Evolutionary conservation across 2,113 vertebrate genomes (phyloP).

Genomic region (Clarias macrocephalus): DNA sequence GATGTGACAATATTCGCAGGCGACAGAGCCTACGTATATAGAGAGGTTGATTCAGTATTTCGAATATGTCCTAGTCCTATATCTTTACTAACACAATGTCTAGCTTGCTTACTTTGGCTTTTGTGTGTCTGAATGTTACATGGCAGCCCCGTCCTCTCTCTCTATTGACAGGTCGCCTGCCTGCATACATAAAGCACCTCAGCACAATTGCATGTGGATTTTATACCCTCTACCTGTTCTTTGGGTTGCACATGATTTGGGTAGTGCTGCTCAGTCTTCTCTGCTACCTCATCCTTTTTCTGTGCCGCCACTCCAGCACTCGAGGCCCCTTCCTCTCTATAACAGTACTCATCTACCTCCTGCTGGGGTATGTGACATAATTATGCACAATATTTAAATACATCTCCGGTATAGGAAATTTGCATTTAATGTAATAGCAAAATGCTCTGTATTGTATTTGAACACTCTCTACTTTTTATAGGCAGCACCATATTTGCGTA

Average conservation of each 20-base stretch:
- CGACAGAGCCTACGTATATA: background rate
- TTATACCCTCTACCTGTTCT: conserved; percentile 84
- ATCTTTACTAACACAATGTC: background rate
- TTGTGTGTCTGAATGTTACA: background rate
- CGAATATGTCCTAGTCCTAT: background rate
- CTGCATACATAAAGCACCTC: conserved; percentile 78
- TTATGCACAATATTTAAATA: background rate
- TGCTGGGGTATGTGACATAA: conserved; percentile 75
- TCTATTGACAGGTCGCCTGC: conserved; percentile 57
- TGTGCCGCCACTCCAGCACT: conserved; percentile 75
- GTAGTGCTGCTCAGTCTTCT: conserved; percentile 81
- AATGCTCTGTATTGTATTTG: background rate
- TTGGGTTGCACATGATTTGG: conserved; percentile 85
- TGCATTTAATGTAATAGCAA: background rate
- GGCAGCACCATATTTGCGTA: background rate
- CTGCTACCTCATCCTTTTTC: conserved; percentile 83
- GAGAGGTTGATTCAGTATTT: background rate
- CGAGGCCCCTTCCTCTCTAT: conserved; percentile 81
- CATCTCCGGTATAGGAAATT: background rate
- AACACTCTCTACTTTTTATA: background rate
- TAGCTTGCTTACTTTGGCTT: background rate
- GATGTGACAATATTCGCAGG: background rate
- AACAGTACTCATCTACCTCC: conserved; percentile 84
- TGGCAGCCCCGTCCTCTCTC: background rate
- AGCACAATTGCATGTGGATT: conserved; percentile 76